phyloP scores from a whole-genome alignment of 1,140 invertebrate genomes.

The Drosophila eugracilis region DNA sequence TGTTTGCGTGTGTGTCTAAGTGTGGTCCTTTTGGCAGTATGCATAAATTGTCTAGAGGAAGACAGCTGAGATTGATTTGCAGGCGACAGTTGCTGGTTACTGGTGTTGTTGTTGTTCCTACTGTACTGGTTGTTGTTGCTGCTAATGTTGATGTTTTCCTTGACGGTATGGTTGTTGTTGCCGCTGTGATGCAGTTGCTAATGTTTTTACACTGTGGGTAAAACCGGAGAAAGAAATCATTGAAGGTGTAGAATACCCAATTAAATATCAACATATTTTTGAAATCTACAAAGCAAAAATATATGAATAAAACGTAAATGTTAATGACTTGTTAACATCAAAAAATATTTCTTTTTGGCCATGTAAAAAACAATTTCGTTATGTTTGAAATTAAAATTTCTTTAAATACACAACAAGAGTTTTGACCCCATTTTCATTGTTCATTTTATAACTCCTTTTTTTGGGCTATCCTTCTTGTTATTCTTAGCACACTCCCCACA shows the following conservation, averaged over 20 bases:
- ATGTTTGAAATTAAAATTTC: not conserved
- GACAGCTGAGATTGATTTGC: slow-evolving; percentile 80
- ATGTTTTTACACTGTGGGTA: slow-evolving; percentile 28
- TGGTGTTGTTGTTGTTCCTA: slow-evolving; percentile 15
- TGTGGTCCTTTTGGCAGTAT: slow-evolving; percentile 51
- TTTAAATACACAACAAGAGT: not conserved
- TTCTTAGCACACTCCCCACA: not conserved
- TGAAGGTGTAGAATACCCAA: too few species aligned
- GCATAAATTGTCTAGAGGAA: slow-evolving; percentile 72
- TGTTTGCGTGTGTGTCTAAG: slow-evolving; percentile 6
- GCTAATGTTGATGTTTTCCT: slow-evolving; percentile 39
- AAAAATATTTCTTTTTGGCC: too few species aligned
- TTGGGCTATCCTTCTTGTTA: slow-evolving; percentile 30
- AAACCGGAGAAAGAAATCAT: too few species aligned
- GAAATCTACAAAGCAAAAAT: too few species aligned
- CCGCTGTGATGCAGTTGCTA: slow-evolving; percentile 24
- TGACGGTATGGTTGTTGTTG: slow-evolving; percentile 19
- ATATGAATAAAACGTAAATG: not conserved
- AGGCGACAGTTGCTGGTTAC: slow-evolving; percentile 69
- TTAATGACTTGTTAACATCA: not conserved
- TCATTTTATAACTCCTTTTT: slow-evolving; percentile 10
- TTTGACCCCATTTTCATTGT: not conserved
- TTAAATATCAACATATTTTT: too few species aligned
- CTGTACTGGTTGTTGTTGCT: slow-evolving; percentile 23
- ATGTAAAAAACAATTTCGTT: not conserved